A percentile compares a stretch with the other conserved stretches of the same genome.
phyloP scores from a whole-genome alignment of 2,113 vertebrate species.

The Elaphurus davidianus region DNA sequence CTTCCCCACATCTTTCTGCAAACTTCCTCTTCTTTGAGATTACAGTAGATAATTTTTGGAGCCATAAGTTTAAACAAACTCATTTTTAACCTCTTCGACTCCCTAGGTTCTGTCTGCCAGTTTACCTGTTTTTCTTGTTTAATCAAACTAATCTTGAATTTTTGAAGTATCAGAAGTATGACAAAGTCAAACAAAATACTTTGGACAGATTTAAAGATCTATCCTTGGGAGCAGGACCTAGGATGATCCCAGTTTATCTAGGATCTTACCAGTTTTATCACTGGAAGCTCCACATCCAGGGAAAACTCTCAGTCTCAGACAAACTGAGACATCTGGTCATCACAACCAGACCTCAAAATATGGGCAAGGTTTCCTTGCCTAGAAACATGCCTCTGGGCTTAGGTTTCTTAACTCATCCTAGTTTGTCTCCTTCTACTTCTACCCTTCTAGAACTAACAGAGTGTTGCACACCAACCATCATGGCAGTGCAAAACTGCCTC shows the following conservation, averaged over 20 bases:
- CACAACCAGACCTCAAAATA: not conserved
- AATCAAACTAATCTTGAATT: not conserved
- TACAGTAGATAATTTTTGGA: not conserved
- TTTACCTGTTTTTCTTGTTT: not conserved
- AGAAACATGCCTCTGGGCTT: not conserved
- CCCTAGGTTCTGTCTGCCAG: not conserved
- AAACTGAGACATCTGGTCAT: not conserved
- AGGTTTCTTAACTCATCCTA: not conserved
- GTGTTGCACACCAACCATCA: not conserved
- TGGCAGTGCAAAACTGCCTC: not conserved
- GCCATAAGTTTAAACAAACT: not conserved
- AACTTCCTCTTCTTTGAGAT: not conserved
- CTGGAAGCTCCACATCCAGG: fast-evolving
- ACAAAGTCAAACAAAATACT: not conserved
- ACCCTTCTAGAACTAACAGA: not conserved
- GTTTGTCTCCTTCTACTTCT: not conserved
- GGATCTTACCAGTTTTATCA: not conserved
- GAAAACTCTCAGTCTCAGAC: not conserved
- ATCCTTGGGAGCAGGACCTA: not conserved
- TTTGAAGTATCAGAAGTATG: not conserved
- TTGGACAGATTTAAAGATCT: not conserved
- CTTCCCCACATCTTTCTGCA: not conserved
- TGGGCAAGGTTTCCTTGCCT: not conserved
- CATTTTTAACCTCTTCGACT: not conserved
- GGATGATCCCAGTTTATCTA: not conserved